These are phyloP conservation scores for Sarcoramphus papa DNA, from an alignment of 2,797 vertebrate species.

Conservation along the genomic window DNA sequence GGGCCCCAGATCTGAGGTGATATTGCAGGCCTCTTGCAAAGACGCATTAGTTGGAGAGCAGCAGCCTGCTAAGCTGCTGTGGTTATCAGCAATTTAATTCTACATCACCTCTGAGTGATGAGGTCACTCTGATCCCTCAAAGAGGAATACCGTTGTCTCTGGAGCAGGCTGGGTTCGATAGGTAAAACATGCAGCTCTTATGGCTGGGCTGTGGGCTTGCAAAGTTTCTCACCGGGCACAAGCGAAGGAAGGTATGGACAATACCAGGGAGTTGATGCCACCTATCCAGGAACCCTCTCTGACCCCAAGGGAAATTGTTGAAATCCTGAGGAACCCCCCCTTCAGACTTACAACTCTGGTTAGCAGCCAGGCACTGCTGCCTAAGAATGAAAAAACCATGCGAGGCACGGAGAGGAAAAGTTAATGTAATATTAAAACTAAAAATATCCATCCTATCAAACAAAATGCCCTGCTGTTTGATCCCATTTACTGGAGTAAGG, in stretches of 20 bases:
- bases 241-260: background rate
- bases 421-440: slow-evolving; percentile 54
- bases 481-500: slow-evolving; percentile 70
- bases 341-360: background rate
- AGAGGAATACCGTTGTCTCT: background rate
- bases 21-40: background rate
- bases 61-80: background rate
- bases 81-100: background rate
- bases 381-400: slow-evolving; percentile 43
- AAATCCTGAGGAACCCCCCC: background rate
- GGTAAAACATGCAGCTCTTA: background rate
- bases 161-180: background rate
- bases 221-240: background rate
- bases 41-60: background rate
- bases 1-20: background rate
- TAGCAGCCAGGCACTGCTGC: background rate
- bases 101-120: background rate
- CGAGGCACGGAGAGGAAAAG: slow-evolving; percentile 14
- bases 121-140: background rate
- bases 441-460: slow-evolving; percentile 61
- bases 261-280: background rate
- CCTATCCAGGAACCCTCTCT: background rate
- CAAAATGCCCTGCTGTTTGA: slow-evolving; percentile 67
- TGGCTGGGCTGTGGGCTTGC: background rate
- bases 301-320: fast-evolving